Base-by-base conservation (phyloP, 2,888 invertebrate genomes). In the Polymixis lichenea region DNA sequence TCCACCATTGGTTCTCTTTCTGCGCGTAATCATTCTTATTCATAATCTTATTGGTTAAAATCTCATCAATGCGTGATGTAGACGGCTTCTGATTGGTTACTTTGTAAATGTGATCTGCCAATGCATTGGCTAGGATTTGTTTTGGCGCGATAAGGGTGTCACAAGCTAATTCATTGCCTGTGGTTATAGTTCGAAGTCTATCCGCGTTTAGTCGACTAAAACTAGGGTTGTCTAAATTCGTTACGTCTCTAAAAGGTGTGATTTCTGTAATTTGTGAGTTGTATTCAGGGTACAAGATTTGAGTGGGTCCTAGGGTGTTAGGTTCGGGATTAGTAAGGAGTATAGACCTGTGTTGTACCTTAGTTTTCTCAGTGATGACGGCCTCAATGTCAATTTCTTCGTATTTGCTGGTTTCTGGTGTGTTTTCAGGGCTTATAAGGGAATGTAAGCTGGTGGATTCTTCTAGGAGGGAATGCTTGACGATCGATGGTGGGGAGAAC, bases 401-500 rank as follows among this genome's bases (percentile, higher is more conserved):
- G 90, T 89, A 94, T 88, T 93, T 94, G 82, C 87, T 89, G 0
- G 93, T 88, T 72, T 95, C 95, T 0, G 96, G 96, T 0, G 96
- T 96, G 90, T 94, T 95, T 22, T 96, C 96, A 0, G 93, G 90
- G 82, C 95, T 95, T 80, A 96, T 91, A 0, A 96, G 89, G 78
- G 96, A 95, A 90, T 98, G 97, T 87, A 97, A 95, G 84, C 97
- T 97, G 69, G 97, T 97, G 2, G 97, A 97, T 83, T 97, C 97
- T 91, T 97, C 97, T 78, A 98, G 97, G 66, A 98, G 97, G 9
- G 98, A 98, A 90, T 99, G 98, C 91, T 98, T 98, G 89, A 99
- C 97, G 85, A 99, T 98, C 32, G 98, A 98, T 1, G 98, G 98
- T 0, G 99, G 99, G 0, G 99, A 98, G 93, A 98, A 98, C 88